Percentiles rank a stretch among this genome's conserved stretches.
Conservation (phyloP, 2,797 vertebrate genomes). For the Acanthornis magna region DNA sequence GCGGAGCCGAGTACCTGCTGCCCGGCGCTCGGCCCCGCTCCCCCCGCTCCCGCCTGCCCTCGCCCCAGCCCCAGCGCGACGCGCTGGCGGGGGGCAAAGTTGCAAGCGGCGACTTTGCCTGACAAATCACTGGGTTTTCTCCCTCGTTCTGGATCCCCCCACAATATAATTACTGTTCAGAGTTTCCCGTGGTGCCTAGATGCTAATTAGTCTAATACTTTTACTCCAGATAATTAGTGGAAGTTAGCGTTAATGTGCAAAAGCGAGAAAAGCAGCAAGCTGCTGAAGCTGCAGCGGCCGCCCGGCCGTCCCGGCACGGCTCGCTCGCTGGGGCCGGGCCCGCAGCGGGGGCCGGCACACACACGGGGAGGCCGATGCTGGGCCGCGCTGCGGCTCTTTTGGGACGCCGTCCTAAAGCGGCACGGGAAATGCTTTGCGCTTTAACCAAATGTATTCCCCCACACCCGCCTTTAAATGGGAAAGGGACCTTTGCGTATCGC, state of each 20-base stretch:
- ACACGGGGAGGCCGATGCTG: background rate
- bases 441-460: background rate
- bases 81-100: background rate
- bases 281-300: background rate
- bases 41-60: background rate
- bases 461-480: background rate
- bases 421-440: background rate
- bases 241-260: conserved; percentile 24
- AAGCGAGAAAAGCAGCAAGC: background rate
- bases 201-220: conserved; percentile 54
- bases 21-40: background rate
- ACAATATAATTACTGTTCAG: conserved; percentile 48
- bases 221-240: conserved; percentile 36
- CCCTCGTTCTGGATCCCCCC: background rate
- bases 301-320: background rate
- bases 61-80: background rate
- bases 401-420: background rate
- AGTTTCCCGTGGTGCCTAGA: conserved; percentile 42
- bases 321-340: background rate
- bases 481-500: background rate
- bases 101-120: background rate
- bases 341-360: background rate
- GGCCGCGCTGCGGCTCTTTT: background rate
- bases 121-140: background rate
- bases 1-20: background rate